phyloP scores from a whole-genome alignment of 2,888 invertebrate species.

The Muscina levida region DNA sequence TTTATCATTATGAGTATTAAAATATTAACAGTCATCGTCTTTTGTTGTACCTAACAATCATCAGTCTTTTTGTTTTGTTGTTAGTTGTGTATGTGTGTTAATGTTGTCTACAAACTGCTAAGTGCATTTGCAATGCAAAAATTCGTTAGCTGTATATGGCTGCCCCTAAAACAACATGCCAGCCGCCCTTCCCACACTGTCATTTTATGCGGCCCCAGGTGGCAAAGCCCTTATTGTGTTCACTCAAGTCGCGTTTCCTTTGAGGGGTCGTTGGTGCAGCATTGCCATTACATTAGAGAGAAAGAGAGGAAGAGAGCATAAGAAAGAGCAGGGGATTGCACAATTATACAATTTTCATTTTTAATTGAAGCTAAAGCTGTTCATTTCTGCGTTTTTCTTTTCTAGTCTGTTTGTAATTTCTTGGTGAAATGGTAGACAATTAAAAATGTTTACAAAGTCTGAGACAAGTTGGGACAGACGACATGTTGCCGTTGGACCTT shows the following conservation, averaged over 20 bases:
- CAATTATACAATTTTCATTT: slow-evolving; percentile 64
- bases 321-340: slow-evolving; percentile 52
- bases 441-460: slow-evolving; percentile 9
- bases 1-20: background rate
- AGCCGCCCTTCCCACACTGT: background rate
- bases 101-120: slow-evolving; percentile 24
- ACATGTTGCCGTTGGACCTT: background rate
- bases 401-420: slow-evolving; percentile 3
- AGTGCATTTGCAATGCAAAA: slow-evolving; percentile 33
- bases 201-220: no score
- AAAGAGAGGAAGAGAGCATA: background rate
- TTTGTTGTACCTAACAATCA: no score
- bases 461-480: background rate
- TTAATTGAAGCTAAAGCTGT: slow-evolving; percentile 56
- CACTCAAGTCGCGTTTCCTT: no score
- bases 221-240: no score
- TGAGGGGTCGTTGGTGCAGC: no score
- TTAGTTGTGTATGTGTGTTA: background rate
- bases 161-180: background rate
- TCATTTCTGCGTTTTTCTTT: no score
- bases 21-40: background rate
- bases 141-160: background rate
- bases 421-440: slow-evolving; percentile 35
- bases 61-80: background rate
- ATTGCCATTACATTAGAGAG: no score